phyloP scores from a whole-genome alignment of 2,113 vertebrate genomes.

The Phodopus roborovskii region DNA sequence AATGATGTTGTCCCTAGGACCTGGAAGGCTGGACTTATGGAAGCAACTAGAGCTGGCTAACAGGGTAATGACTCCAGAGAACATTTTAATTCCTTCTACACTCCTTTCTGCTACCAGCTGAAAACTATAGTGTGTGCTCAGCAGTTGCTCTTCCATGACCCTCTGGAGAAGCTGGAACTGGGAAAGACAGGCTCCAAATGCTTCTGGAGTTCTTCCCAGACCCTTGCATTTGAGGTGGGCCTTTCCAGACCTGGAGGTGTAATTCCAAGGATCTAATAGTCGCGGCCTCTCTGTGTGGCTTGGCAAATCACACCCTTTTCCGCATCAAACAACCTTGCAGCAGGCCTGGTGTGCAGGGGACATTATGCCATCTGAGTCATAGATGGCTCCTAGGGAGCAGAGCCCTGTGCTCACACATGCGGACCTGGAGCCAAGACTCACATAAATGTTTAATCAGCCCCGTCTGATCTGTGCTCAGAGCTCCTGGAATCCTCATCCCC shows the following conservation, averaged over 20 bases:
- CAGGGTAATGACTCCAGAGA: conserved; percentile 5
- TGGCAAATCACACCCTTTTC: conserved; percentile 56
- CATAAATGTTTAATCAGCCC: background rate
- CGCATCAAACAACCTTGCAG: conserved; percentile 44
- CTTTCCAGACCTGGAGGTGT: conserved; percentile 20
- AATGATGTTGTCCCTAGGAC: background rate
- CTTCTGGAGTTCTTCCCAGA: conserved; percentile 51
- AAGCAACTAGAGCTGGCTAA: background rate
- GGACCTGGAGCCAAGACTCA: background rate
- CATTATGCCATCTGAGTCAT: background rate
- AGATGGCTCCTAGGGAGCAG: background rate
- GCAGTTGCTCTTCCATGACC: background rate
- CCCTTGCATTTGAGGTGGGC: conserved; percentile 60
- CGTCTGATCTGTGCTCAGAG: background rate
- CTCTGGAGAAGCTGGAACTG: background rate
- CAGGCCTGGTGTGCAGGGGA: background rate
- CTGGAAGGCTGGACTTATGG: background rate
- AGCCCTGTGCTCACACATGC: background rate
- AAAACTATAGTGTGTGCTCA: background rate
- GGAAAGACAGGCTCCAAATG: conserved; percentile 36
- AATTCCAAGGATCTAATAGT: conserved; percentile 54
- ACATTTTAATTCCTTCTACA: conserved; percentile 32
- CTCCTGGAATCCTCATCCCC: background rate
- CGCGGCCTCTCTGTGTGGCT: conserved; percentile 47
- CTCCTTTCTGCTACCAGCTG: background rate